Conservation (phyloP, 2,888 invertebrate genomes). For the Panopea generosa region DNA sequence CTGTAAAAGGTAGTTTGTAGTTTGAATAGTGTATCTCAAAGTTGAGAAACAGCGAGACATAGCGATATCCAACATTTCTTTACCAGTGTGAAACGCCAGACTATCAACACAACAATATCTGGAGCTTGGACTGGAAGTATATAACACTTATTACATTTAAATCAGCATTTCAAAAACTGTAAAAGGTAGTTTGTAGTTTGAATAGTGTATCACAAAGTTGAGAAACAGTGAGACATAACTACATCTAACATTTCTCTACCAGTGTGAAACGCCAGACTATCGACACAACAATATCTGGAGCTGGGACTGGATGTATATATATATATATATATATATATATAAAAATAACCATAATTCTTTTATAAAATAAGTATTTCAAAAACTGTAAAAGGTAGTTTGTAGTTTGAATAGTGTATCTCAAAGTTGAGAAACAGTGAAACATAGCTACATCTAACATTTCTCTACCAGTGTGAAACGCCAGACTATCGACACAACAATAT, state of each 20-base stretch:
- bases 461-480: constrained; percentile 18
- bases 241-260: constrained; percentile 12
- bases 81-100: constrained; percentile 33
- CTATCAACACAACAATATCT: constrained; percentile 12
- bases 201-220: too few relatives aligned
- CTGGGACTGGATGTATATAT: constrained; percentile 44
- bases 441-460: not conserved
- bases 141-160: too few relatives aligned
- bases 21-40: too few relatives aligned
- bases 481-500: not conserved
- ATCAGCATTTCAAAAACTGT: too few relatives aligned
- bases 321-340: too few relatives aligned
- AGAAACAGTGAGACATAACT: not conserved
- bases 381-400: too few relatives aligned
- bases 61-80: not conserved
- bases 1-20: too few relatives aligned
- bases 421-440: too few relatives aligned
- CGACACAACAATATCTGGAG: constrained; percentile 17
- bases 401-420: too few relatives aligned
- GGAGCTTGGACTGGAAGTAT: constrained; percentile 53
- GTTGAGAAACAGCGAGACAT: constrained; percentile 2
- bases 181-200: too few relatives aligned
- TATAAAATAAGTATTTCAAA: too few relatives aligned
- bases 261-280: constrained; percentile 26
- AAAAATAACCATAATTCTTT: too few relatives aligned